Evolutionary conservation across 2,113 vertebrate species (phyloP), one percentile per base, ranked within the genome.

Genomic region (Semnornis frantzii): DNA sequence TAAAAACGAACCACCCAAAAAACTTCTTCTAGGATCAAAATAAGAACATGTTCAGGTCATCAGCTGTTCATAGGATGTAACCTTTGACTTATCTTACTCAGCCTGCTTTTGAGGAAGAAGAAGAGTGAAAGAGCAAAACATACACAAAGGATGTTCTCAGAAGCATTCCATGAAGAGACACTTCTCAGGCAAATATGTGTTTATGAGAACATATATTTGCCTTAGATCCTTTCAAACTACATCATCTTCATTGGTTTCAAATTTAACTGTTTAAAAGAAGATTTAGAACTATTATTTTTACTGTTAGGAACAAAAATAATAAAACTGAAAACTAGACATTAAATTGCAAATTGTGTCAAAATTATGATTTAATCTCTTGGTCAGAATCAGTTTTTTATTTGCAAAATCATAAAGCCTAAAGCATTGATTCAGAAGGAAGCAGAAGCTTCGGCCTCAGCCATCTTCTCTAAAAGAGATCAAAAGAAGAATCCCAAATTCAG

Each of bases 241-340:
- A 39, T 16, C 9, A 14, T 10, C 7, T 30, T 69, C 57, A 42
- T 66, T 16, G 20, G 13, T 79, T 87, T 87, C 24, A 87, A 37
- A 48, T 57, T 7, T 71, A 72, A 2, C 2, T 64, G 1, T 42
- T 55, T 82, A 33, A 64, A 85, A 78, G 27, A 8, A 75, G 42
- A 76, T 46, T 52, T 89, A 44, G 34, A 82, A 37, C 1, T 48
- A 33, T 34, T 58, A 24, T 2, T 73, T 85, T 16, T 42, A 64
- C 1, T 44, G 30, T 34, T 15, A 18, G 7, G 9, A 6, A 46
- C 8, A 65, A 48, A 83, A 71, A n/a, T 15, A 46, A 30, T 8
- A 72, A 82, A 17, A 6, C 31, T n/a, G 1, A 2, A 0, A 0
- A 2, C 50, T 48, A 30, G 28, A 62, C 2, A 3, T 9, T 5